These are phyloP conservation scores for Phrynocephalus versicolor DNA, from an alignment of 2,113 vertebrate species.

Conservation along the genomic window DNA sequence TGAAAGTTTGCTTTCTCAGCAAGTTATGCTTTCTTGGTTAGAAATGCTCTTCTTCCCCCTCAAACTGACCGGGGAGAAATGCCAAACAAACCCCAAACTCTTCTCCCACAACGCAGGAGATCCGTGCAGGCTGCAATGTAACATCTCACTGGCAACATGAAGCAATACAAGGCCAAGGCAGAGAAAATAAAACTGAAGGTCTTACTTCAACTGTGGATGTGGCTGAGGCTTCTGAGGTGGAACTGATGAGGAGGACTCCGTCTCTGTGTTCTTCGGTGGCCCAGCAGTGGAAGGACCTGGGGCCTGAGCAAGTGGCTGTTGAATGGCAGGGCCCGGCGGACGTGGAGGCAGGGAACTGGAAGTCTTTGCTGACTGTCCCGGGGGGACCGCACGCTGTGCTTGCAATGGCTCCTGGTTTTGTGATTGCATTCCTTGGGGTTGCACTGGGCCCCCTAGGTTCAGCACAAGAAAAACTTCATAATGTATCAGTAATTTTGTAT, in stretches of 20 bases:
- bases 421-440: slow-evolving; percentile 87
- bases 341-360: slow-evolving; percentile 73
- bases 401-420: slow-evolving; percentile 85
- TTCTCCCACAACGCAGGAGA: background rate
- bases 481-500: slow-evolving; percentile 71
- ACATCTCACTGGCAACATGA: background rate
- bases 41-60: background rate
- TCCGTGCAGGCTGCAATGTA: background rate
- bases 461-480: slow-evolving; percentile 83
- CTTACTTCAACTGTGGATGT: slow-evolving; percentile 98
- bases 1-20: background rate
- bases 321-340: slow-evolving; percentile 81
- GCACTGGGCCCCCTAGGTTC: slow-evolving; percentile 90
- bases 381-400: slow-evolving; percentile 74
- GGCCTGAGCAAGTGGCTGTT: slow-evolving; percentile 83
- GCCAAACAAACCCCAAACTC: background rate
- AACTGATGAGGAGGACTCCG: slow-evolving; percentile 79
- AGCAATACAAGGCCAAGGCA: background rate
- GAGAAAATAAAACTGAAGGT: slow-evolving; percentile 44
- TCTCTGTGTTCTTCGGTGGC: slow-evolving; percentile 84
- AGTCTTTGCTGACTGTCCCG: slow-evolving; percentile 77
- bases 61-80: background rate
- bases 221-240: slow-evolving; percentile 85
- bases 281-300: slow-evolving; percentile 81
- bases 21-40: background rate